A percentile compares a stretch with the other conserved stretches of the same genome.
phyloP scores from a whole-genome alignment of 2,113 vertebrate genomes.

The Megalops atlanticus region DNA sequence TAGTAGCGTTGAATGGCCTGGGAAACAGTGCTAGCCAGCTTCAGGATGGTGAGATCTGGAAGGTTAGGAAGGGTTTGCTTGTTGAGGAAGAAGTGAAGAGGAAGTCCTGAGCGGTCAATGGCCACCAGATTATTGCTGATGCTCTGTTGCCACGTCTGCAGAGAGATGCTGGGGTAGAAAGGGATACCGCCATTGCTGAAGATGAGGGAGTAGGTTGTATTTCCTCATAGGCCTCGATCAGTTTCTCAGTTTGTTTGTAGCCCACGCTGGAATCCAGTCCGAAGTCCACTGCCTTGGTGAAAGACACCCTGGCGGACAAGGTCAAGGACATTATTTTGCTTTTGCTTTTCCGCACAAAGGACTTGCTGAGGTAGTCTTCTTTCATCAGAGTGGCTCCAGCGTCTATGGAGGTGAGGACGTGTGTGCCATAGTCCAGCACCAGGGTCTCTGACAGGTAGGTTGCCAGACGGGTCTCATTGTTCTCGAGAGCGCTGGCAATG shows the following conservation, averaged over 20 bases:
- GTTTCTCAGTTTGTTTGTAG: conserved; percentile 32
- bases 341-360: conserved; percentile 59
- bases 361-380: conserved; percentile 80
- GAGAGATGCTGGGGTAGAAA: conserved; percentile 88
- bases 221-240: conserved; percentile 71
- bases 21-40: conserved; percentile 66
- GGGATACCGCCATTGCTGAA: conserved; percentile 77
- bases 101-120: conserved; percentile 80
- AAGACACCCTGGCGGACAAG: conserved; percentile 61
- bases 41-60: conserved; percentile 72
- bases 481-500: conserved; percentile 81
- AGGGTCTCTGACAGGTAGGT: conserved; percentile 80
- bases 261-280: conserved; percentile 50
- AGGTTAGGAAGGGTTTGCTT: conserved; percentile 71
- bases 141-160: conserved; percentile 85
- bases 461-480: conserved; percentile 82
- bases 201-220: conserved; percentile 77
- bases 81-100: conserved; percentile 78
- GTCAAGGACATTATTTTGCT: background rate
- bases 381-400: conserved; percentile 77
- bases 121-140: conserved; percentile 84
- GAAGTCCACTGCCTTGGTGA: conserved; percentile 68
- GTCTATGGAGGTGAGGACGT: conserved; percentile 74
- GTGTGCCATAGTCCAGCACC: conserved; percentile 85
- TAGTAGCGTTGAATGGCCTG: conserved; percentile 78